Evolutionary conservation across 2,888 invertebrate species (phyloP).

Genomic region (Dolichomitus sp.): DNA sequence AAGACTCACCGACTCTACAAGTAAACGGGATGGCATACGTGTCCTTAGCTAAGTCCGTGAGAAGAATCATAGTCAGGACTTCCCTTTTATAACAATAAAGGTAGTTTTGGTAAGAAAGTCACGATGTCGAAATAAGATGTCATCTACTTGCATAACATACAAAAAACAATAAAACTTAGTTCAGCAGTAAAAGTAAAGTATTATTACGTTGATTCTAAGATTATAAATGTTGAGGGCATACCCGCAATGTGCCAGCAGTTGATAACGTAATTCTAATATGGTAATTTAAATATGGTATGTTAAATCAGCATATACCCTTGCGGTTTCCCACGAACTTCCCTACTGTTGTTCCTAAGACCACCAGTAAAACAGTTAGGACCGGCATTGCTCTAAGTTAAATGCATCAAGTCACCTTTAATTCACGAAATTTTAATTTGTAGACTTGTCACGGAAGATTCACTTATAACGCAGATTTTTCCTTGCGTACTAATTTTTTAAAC

Average conservation of each 20-base stretch:
- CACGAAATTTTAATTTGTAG: no score
- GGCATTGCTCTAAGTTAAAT: no score
- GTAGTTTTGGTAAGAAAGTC: background rate
- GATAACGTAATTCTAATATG: background rate
- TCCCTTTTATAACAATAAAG: background rate
- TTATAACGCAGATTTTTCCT: no score
- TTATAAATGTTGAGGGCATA: background rate
- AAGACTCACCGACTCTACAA: conserved; percentile 13
- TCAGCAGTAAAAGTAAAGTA: background rate
- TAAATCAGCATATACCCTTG: no score
- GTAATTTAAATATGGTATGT: no score
- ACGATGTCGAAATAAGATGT: background rate
- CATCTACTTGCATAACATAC: background rate
- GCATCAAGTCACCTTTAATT: no score
- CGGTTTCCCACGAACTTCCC: no score
- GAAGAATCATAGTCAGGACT: conserved; percentile 1
- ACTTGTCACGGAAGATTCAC: no score
- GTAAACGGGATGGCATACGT: conserved; percentile 21
- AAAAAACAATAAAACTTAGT: background rate
- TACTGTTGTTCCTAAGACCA: no score
- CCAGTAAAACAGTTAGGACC: no score
- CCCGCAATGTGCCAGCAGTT: no score
- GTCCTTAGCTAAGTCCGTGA: background rate
- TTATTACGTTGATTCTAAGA: background rate
- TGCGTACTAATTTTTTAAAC: no score